phyloP scores from a whole-genome alignment of 1,140 invertebrate species.

The Condylostylus longicornis region DNA sequence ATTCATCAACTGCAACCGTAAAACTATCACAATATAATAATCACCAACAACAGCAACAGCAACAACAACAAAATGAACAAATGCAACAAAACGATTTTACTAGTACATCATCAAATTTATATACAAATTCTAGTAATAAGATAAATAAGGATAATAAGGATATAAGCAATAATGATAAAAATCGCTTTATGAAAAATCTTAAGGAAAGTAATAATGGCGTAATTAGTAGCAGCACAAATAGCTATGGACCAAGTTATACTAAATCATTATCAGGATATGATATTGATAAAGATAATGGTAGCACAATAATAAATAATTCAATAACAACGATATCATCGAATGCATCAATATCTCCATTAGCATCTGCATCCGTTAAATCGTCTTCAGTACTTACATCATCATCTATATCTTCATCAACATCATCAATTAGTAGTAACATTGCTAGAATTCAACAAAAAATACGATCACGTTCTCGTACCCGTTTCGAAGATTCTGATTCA shows the following conservation, averaged over 20 bases:
- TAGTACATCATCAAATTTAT: constrained; percentile 9
- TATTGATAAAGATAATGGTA: background rate
- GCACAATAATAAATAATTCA: background rate
- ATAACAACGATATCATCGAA: background rate
- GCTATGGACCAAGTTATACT: constrained; percentile 1
- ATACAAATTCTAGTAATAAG: too few species aligned
- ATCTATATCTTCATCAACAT: constrained; percentile 1
- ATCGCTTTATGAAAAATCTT: background rate
- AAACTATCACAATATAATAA: background rate
- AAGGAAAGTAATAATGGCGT: background rate
- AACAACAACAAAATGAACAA: constrained; percentile 10
- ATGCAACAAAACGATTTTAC: constrained; percentile 5
- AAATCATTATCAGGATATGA: background rate
- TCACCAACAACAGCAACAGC: constrained; percentile 18
- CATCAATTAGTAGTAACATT: too few species aligned
- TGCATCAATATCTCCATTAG: too few species aligned
- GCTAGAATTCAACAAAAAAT: too few species aligned
- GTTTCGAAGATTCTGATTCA: constrained; percentile 26
- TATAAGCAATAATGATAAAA: background rate
- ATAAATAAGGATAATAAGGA: too few species aligned
- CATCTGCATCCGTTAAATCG: constrained; percentile 1
- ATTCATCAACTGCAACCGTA: constrained; percentile 1
- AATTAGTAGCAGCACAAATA: background rate
- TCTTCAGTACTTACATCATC: background rate
- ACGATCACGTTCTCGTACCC: constrained; percentile 28